Evolutionary conservation across 37 sponge, comb jelly and placozoan genomes (phyloP).

Genomic region (Chondrilla cf. caribensis): DNA sequence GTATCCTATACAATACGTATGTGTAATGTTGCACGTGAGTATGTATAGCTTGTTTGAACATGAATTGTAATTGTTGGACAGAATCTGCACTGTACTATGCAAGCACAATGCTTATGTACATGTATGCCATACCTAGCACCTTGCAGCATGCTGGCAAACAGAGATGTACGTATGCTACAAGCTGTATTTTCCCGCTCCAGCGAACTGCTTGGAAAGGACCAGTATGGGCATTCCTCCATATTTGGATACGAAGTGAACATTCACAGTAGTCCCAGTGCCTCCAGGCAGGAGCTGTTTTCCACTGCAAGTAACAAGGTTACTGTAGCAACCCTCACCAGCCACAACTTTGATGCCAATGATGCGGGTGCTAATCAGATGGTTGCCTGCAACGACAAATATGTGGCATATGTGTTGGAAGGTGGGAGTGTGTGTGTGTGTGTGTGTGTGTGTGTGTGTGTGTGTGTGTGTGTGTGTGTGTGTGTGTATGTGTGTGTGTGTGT

Average conservation of each 20-base stretch:
- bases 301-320: constrained; percentile 76
- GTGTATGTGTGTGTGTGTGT: background rate
- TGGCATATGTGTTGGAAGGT: constrained; percentile 71
- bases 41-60: no score
- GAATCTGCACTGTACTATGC: no score
- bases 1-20: no score
- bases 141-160: no score
- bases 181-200: no score
- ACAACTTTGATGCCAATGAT: constrained; percentile 47
- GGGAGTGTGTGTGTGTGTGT: constrained; percentile 12
- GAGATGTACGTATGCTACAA: no score
- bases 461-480: constrained; percentile 9
- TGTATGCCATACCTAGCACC: no score
- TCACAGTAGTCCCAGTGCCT: constrained; percentile 23
- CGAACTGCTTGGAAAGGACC: constrained; percentile 44
- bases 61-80: no score
- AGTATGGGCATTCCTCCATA: constrained; percentile 20
- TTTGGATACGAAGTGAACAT: constrained; percentile 57
- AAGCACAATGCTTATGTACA: no score
- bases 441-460: background rate
- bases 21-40: no score
- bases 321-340: constrained; percentile 63
- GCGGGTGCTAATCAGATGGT: constrained; percentile 61
- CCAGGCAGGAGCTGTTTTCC: background rate
- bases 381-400: constrained; percentile 58